Evolutionary conservation across 2,797 vertebrate genomes (phyloP).

Genomic region (Craterocephalus amniculus): DNA sequence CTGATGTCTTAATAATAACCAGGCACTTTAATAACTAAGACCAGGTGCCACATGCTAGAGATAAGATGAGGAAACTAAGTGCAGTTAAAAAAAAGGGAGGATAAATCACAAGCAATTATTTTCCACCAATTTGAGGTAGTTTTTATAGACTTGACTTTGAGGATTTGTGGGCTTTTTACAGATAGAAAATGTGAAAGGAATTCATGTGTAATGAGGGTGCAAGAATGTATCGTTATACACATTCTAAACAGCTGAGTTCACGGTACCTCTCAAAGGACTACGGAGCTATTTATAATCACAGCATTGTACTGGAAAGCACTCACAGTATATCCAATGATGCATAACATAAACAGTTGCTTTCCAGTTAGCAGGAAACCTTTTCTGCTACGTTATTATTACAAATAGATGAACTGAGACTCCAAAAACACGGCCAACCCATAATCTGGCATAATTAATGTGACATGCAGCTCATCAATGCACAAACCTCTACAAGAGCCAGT

Average conservation of each 20-base stretch:
- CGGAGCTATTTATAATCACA: constrained; percentile 69
- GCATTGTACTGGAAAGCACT: constrained; percentile 70
- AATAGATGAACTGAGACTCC: constrained; percentile 72
- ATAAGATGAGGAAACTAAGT: constrained; percentile 23
- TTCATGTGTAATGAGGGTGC: constrained; percentile 39
- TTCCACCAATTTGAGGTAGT: constrained; percentile 24
- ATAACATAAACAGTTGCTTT: constrained; percentile 70
- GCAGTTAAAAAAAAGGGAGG: constrained; percentile 4
- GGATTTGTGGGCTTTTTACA: neutral
- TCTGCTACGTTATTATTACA: constrained; percentile 74
- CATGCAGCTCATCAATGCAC: constrained; percentile 67
- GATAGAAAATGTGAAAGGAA: constrained; percentile 39
- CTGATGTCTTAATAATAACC: constrained; percentile 72
- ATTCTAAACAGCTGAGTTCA: constrained; percentile 55
- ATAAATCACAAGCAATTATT: constrained; percentile 28
- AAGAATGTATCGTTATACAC: constrained; percentile 22
- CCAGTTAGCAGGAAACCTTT: constrained; percentile 55
- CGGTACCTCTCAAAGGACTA: constrained; percentile 41
- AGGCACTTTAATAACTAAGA: constrained; percentile 33
- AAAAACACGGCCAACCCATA: constrained; percentile 51
- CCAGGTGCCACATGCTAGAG: constrained; percentile 34
- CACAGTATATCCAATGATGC: constrained; percentile 71
- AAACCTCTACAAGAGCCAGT: constrained; percentile 59
- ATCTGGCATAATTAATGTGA: constrained; percentile 79
- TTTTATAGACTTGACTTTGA: constrained; percentile 35